Base-by-base conservation (phyloP, 1,140 invertebrate genomes). In the Listronotus bonariensis region DNA sequence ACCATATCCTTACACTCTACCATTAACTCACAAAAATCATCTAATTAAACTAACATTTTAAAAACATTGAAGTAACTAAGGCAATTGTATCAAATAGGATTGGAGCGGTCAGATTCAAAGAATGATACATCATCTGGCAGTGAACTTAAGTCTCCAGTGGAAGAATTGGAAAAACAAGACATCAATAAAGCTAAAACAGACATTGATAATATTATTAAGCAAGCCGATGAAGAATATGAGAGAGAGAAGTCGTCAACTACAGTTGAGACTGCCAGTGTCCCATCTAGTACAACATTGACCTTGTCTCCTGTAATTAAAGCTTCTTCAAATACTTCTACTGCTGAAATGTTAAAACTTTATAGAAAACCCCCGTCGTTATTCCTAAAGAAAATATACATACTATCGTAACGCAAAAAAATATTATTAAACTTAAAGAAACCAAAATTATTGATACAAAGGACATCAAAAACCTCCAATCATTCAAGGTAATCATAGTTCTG, bases 131-230 rank as follows among this genome's bases (percentile, higher is more conserved):
- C 34, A 14, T 32, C 26, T 18, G 31, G 26, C 6, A 52, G n/a
- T 14, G 49, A 52, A 52, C 0, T 14, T n/a, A 14, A 14, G 17
- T 12, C 14, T 6, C 17, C 38, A n/a, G 20, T 26, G 20, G 18
- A 31, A 54, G 15, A 58, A 32, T 34, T n/a, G 12, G 36, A 65
- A 10, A 14, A 31, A 38, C n/a, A 53, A 15, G 53, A 63, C 53
- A 14, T 18, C 46, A 36, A 12, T 31, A 45, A 63, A 57, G 58
- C 56, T 6, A 69, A 76, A 58, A 48, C 72, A 10, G 67, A 70
- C 52, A 74, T 77, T 14, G 74, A 77, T 18, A 67, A 69, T 46
- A 77, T 77, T 42, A 77, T 77, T 10, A 65, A 68, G 15, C 63
- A 69, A 31, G 75, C 74, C 3, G 67, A 63, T 9, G 68, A 74